Evolutionary conservation across 2,113 vertebrate species (phyloP), one percentile per base, ranked within the genome.

Genomic region (Neomonachus schauinslandi): DNA sequence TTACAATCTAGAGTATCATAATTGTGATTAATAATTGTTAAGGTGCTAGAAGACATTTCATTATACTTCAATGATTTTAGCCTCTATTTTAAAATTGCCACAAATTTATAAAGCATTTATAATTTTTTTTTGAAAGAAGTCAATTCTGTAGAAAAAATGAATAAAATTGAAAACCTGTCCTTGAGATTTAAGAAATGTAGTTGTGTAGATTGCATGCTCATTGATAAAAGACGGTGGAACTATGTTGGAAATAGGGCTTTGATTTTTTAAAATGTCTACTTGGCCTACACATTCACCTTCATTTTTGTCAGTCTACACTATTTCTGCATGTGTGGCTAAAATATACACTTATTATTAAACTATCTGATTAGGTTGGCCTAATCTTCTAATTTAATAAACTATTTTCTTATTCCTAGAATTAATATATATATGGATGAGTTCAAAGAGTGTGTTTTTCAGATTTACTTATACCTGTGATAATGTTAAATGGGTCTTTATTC

Each of bases 401-500:
- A 69, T 57, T 94, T 77, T 28, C n/a, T 55, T 77, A 61, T 72
- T 81, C 7, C 33, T 92, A 82, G 16, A 94, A 92, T 87, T 42
- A 61, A 77, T 36, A 76, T 36, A 79, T 26, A 71, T 55, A 63
- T 26, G 4, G 31, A 46, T 81, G 28, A 42, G 14, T 91, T 55
- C 83, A 89, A 55, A 97, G 16, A 36, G 28, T 89, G n/a, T 88
- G 36, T 24, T 94, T 94, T 95, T 59, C 89, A 74, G 28, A 71
- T 86, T 89, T 69, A 86, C 13, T 96, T 80, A 36, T 61, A 81
- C n/a, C 18, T 89, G 14, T 94, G 28, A 63, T 76, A 55, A 88
- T 71, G 61, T 97, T 77, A 86, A 69, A 59, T 16, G 28, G 67
- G 7, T 15, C 5, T 96, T 97, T 72, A 97, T 92, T 92, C 61